Percentiles rank a stretch among this genome's conserved stretches.
These are phyloP conservation scores for Aphodius sticticus DNA, from an alignment of 2,888 invertebrate genomes.

Conservation along the genomic window DNA sequence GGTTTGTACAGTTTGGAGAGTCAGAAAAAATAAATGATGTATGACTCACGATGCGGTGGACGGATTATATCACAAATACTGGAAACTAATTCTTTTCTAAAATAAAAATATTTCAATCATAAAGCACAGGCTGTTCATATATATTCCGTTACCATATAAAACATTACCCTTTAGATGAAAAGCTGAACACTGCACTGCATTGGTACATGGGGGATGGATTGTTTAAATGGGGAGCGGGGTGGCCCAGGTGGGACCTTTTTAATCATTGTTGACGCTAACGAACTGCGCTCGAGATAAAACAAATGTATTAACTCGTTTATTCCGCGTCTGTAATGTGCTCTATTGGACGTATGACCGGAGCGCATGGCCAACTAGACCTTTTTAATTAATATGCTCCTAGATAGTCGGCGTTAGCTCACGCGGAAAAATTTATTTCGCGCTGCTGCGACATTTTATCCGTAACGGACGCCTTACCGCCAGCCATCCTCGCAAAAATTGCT, in stretches of 20 bases:
- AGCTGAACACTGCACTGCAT: background rate
- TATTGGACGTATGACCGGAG: conserved; percentile 34
- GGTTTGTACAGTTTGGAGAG: too few relatives aligned
- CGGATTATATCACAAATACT: background rate
- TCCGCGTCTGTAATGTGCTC: conserved; percentile 39
- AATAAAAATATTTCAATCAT: background rate
- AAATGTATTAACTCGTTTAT: conserved; percentile 52
- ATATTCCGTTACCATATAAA: background rate
- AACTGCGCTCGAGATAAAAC: conserved; percentile 50
- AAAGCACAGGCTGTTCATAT: background rate
- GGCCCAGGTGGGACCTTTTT: conserved; percentile 38
- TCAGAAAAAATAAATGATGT: too few relatives aligned
- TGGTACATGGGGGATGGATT: conserved; percentile 21
- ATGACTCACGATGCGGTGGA: too few relatives aligned
- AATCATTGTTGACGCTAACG: conserved; percentile 50
- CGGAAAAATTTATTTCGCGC: conserved; percentile 29
- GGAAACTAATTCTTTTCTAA: background rate
- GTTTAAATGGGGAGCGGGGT: conserved; percentile 32
- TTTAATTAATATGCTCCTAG: conserved; percentile 37
- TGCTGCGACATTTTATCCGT: background rate
- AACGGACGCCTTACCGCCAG: background rate
- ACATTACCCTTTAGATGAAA: background rate
- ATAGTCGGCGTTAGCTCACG: conserved; percentile 16
- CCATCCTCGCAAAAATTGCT: background rate
- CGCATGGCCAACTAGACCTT: conserved; percentile 36